Base-by-base conservation (phyloP, 2,797 vertebrate species). In the Leptodactylus fallax region DNA sequence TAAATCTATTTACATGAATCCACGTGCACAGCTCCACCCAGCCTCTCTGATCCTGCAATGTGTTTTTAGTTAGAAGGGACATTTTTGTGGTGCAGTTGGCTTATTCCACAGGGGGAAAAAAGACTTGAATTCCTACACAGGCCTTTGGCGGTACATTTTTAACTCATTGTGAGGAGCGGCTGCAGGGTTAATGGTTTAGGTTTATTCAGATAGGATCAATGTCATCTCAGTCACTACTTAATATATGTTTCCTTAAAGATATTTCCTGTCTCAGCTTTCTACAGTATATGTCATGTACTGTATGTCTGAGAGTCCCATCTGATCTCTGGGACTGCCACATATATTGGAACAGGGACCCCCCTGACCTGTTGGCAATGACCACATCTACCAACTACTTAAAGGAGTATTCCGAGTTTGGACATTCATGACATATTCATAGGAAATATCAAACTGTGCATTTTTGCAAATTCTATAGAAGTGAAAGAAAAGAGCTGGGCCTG, bases 21-120 rank as follows among this genome's bases (percentile, higher is more conserved):
- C 79, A 83, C 81, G 61, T 84, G 60, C 67, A 81, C 83, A 76
- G 74, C 87, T 78, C 79, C 69, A 82, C 84, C 79, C 84, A 9
- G 71, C 49, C 36, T 23, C 60, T 82, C 83, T 78, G 79, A 71
- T 78, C 84, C 79, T 53, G 53, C 83, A 89, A 89, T 89, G 69
- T 89, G 87, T 89, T 89, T 86, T 65, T 47, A 82, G 69, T 89
- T 89, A 89, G 23, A 56, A 82, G 87, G 81, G 79, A 86, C 87
- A 86, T 86, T 89, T 86, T 89, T 89, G 87, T 82, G 87, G 84
- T 89, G 84, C 47, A 82, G 58, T 86, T 89, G 87, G 84, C 83
- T 82, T 89, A 82, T 89, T 86, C 83, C 87, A 82, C 58, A 83
- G 79, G 79, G 84, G 51, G 36, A 36, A 36, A 36, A 51, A 76